phyloP scores from a whole-genome alignment of 2,888 invertebrate species.

The Cosmopolites sordidus region DNA sequence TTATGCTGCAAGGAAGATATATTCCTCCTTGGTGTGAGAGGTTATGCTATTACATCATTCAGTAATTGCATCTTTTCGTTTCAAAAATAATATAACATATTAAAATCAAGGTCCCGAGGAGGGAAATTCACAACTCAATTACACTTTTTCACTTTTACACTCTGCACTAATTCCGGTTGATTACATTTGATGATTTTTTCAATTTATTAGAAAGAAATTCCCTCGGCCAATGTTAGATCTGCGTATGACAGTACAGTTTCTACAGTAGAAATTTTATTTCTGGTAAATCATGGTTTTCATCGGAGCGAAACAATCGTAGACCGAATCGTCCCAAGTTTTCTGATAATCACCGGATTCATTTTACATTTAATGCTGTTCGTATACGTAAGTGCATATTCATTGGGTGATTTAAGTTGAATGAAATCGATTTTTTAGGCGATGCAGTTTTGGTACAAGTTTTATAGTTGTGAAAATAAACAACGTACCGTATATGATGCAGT shows the following conservation, averaged over 20 bases:
- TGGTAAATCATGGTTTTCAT: slow-evolving; percentile 9
- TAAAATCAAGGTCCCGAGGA: too few relatives aligned
- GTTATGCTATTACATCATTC: too few relatives aligned
- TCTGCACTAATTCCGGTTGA: too few relatives aligned
- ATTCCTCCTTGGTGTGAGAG: too few relatives aligned
- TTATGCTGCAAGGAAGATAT: too few relatives aligned
- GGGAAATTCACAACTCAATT: too few relatives aligned
- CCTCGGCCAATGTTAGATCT: neutral
- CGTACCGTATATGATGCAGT: neutral
- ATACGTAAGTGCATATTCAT: slow-evolving; percentile 4
- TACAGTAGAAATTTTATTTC: slow-evolving; percentile 7
- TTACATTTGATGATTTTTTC: too few relatives aligned
- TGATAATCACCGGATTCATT: slow-evolving; percentile 12
- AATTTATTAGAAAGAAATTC: neutral
- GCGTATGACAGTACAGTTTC: neutral
- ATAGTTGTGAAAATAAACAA: slow-evolving; percentile 9
- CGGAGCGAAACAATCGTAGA: neutral
- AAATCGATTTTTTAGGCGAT: slow-evolving; percentile 7
- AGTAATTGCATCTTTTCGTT: too few relatives aligned
- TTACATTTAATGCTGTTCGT: slow-evolving; percentile 11
- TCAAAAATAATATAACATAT: too few relatives aligned
- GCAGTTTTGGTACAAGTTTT: slow-evolving; percentile 11
- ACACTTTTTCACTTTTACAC: too few relatives aligned
- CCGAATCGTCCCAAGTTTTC: neutral
- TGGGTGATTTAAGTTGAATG: neutral